Conservation (phyloP, 2,888 invertebrate species). For the Tipula confusa region DNA sequence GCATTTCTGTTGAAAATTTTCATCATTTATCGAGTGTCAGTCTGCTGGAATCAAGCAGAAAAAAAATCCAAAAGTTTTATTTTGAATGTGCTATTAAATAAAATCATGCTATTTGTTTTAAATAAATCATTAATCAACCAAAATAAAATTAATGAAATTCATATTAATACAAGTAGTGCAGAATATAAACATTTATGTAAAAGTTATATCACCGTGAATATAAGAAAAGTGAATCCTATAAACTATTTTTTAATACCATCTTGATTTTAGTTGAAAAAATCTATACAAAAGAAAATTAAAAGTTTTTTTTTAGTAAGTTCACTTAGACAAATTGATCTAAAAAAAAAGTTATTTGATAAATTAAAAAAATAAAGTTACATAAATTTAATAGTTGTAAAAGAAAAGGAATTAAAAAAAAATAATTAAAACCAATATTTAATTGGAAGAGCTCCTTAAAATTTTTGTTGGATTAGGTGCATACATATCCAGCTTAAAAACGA, state of each 20-base stretch:
- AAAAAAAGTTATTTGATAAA: not conserved
- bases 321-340: constrained; percentile 9
- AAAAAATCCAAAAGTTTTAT: constrained; percentile 30
- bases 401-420: not conserved
- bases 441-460: not conserved
- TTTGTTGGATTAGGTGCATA: not conserved
- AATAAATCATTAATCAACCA: constrained; percentile 40
- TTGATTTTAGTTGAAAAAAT: constrained; percentile 42
- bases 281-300: not conserved
- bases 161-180: constrained; percentile 32
- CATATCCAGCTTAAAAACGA: not conserved
- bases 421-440: not conserved
- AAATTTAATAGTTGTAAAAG: constrained; percentile 13
- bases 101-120: constrained; percentile 50
- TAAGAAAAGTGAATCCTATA: constrained; percentile 40
- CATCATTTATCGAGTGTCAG: constrained; percentile 12
- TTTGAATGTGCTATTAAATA: constrained; percentile 42
- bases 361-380: not conserved
- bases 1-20: not conserved
- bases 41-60: constrained; percentile 12
- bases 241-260: constrained; percentile 46
- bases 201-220: not conserved
- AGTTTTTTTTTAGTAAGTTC: not conserved
- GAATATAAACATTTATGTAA: constrained; percentile 33
- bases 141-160: constrained; percentile 29